Conservation (phyloP, 2,113 vertebrate species). For the Amphiprion ocellaris region DNA sequence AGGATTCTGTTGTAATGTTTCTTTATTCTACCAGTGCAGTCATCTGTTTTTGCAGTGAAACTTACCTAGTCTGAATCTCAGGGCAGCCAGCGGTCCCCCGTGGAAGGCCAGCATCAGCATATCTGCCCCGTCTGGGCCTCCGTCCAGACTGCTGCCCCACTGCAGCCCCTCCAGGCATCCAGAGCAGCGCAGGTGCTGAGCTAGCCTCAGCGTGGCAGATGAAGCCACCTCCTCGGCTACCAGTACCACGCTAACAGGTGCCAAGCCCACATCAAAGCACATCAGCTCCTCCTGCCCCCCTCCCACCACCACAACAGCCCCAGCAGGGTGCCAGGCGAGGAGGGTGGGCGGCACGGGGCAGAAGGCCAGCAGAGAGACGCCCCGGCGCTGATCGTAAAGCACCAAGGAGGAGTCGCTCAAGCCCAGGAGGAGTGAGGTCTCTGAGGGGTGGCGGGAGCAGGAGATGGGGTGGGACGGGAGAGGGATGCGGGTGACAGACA, state of each 20-base stretch:
- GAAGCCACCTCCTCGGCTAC: slow-evolving; percentile 88
- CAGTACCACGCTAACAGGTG: slow-evolving; percentile 88
- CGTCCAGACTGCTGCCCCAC: slow-evolving; percentile 82
- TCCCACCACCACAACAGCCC: slow-evolving; percentile 86
- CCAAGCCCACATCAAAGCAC: slow-evolving; percentile 92
- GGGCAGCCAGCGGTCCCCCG: slow-evolving; percentile 89
- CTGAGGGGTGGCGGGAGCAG: slow-evolving; percentile 87
- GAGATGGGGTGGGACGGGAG: slow-evolving; percentile 86
- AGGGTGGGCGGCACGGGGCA: slow-evolving; percentile 86
- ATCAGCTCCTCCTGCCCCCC: slow-evolving; percentile 92
- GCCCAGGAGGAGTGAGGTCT: slow-evolving; percentile 89
- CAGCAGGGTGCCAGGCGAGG: slow-evolving; percentile 91
- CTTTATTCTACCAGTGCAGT: too few relatives aligned
- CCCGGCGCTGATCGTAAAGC: slow-evolving; percentile 88
- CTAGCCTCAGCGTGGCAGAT: slow-evolving; percentile 86
- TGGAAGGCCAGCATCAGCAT: slow-evolving; percentile 89
- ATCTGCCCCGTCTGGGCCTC: slow-evolving; percentile 69
- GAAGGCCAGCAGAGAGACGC: slow-evolving; percentile 83
- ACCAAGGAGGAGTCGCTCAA: slow-evolving; percentile 92
- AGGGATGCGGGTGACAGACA: slow-evolving; percentile 85
- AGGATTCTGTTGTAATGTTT: too few relatives aligned
- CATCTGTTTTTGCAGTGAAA: neutral
- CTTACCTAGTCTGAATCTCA: slow-evolving; percentile 90
- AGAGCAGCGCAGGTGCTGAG: slow-evolving; percentile 83
- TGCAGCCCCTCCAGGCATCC: slow-evolving; percentile 88